These are phyloP conservation scores for Drosophila barbarae DNA, from an alignment of 2,888 invertebrate species.

Conservation along the genomic window DNA sequence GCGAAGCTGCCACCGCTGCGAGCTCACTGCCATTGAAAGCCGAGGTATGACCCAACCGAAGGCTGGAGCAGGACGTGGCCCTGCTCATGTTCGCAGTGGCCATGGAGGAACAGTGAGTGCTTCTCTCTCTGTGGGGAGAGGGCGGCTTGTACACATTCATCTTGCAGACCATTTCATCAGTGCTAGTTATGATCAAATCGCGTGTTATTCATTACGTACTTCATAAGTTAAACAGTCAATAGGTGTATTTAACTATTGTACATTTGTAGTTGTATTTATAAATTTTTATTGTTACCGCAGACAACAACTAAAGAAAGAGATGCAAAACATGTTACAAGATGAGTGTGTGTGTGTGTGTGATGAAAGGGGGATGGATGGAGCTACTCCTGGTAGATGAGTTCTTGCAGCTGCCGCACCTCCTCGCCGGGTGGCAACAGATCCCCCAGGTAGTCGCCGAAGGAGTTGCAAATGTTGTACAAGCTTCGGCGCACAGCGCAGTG, in stretches of 20 bases:
- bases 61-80: slow-evolving; percentile 51
- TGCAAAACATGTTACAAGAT: slow-evolving; percentile 34
- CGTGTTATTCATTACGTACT: slow-evolving; percentile 43
- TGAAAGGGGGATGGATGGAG: not conserved
- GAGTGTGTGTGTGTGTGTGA: slow-evolving; percentile 11
- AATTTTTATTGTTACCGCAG: slow-evolving; percentile 66
- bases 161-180: slow-evolving; percentile 24
- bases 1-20: slow-evolving; percentile 34
- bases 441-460: slow-evolving; percentile 84
- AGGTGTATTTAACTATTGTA: slow-evolving; percentile 47
- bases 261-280: slow-evolving; percentile 67
- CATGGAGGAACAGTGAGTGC: slow-evolving; percentile 39
- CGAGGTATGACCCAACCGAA: slow-evolving; percentile 44
- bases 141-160: slow-evolving; percentile 32
- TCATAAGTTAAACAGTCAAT: slow-evolving; percentile 55
- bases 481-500: slow-evolving; percentile 86
- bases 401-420: slow-evolving; percentile 83
- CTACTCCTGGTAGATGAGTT: slow-evolving; percentile 84
- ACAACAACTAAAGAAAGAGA: slow-evolving; percentile 45
- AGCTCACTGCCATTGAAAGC: slow-evolving; percentile 3
- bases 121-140: not conserved
- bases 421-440: slow-evolving; percentile 82
- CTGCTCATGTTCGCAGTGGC: slow-evolving; percentile 61
- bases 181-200: slow-evolving; percentile 41
- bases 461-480: slow-evolving; percentile 81